Base-by-base conservation (phyloP, 2,888 invertebrate species). In the Meganola albula region DNA sequence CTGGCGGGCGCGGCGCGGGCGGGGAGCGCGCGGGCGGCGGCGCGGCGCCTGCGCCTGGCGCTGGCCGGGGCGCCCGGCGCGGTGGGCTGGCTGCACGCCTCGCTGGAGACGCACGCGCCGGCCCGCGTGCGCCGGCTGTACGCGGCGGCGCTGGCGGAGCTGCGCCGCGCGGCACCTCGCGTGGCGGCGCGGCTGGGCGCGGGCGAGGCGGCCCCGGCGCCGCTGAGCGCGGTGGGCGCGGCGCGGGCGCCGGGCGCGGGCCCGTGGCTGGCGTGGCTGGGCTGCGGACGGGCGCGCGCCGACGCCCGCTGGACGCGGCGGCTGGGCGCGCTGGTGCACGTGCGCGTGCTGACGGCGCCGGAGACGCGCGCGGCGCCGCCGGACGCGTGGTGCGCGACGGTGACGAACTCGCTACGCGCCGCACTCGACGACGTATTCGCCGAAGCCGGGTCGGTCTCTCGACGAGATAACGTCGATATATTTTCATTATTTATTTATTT, bases 361-460 rank as follows among this genome's bases (percentile, higher is more conserved):
- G 23, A 52, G 25, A 55, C 46, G 31, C 50, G 36, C 27, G 40
- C 47, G 11, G 40, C 44, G 33, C 8, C 57, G 44, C 66, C 68
- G 13, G 71, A 58, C 33, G 49, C 51, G 24, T 72, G 74, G 72
- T 65, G 70, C 61, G 67, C 67, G 12, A 62, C 50, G 27, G 56
- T 43, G 31, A 42, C 44, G 11, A 37, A 30, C 2, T n/a, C 29
- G 9, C 10, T 18, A 39, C 67, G 75, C 43, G 48, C 58, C 22
- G 65, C 60, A n/a, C 65, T 77, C 20, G 51, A 48, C 6, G 76
- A 69, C 21, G 38, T 62, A 27, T 51, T 73, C 6, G 58, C 54
- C 4, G 75, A 70, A 36, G 71, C 72, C 2, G 73, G 71, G 69
- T 67, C 34, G 52, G 63, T 29, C 10, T 2, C 7, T 12, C 2